These are phyloP conservation scores for Sapajus apella DNA, from an alignment of 2,113 vertebrate species.

Conservation along the genomic window DNA sequence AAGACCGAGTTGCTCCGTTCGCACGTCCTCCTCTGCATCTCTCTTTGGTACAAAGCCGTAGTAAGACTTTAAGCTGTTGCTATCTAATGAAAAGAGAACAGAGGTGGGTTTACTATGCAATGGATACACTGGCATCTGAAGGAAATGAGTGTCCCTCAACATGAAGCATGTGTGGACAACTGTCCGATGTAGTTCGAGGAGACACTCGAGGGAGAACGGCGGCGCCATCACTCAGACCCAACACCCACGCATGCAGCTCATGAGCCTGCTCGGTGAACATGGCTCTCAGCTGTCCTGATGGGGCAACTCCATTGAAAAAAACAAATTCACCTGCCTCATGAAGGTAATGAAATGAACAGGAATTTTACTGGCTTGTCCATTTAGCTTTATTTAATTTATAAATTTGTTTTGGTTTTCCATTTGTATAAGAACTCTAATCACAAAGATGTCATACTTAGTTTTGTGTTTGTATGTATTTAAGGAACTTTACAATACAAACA, in stretches of 20 bases:
- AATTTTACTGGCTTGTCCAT: no score
- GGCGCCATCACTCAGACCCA: rapidly evolving
- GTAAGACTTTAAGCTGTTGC: not conserved
- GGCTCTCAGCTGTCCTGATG: rapidly evolving
- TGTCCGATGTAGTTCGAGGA: rapidly evolving
- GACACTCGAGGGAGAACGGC: not conserved
- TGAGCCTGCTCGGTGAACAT: not conserved
- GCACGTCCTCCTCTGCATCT: not conserved
- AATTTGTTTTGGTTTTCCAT: not conserved
- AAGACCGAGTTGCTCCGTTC: not conserved
- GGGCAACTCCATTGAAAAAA: not conserved
- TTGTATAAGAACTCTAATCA: not conserved
- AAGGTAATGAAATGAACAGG: rapidly evolving
- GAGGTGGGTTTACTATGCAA: not conserved
- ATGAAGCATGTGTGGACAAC: rapidly evolving
- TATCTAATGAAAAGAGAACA: not conserved
- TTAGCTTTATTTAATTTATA: not conserved
- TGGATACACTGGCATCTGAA: not conserved
- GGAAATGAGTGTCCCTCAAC: rapidly evolving
- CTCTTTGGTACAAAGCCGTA: not conserved
- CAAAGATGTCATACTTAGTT: not conserved
- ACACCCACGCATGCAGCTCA: not conserved
- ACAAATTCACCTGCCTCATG: not conserved
- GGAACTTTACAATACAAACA: not conserved
- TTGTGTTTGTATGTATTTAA: no score